Percentiles rank a stretch among this genome's conserved stretches.
Evolutionary conservation across 2,797 vertebrate genomes (phyloP).

Genomic region (Oreortyx pictus): DNA sequence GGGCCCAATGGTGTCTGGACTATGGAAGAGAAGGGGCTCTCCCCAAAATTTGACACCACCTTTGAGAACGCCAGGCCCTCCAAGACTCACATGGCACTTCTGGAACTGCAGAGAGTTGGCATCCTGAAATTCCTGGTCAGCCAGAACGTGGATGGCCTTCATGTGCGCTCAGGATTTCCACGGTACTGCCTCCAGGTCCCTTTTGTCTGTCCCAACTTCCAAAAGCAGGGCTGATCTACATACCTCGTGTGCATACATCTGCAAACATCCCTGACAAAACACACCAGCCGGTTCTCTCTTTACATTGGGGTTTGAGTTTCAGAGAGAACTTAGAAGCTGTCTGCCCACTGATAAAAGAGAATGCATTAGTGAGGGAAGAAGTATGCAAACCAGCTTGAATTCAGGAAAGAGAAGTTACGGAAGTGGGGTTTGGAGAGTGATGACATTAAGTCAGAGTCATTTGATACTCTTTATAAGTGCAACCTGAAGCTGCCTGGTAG

Average conservation of each 20-base stretch:
- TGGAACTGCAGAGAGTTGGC: conserved; percentile 90
- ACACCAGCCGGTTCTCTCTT: background rate
- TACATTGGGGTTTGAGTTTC: background rate
- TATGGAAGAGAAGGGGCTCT: conserved; percentile 91
- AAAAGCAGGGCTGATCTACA: background rate
- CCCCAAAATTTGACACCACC: conserved; percentile 92
- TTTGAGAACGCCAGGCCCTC: conserved; percentile 94
- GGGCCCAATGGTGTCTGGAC: conserved; percentile 98
- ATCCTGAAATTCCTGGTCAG: conserved; percentile 93
- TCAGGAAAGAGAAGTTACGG: background rate
- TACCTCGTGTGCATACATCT: accelerated
- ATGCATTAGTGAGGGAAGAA: background rate
- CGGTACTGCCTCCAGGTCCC: conserved; percentile 77
- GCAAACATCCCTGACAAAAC: background rate
- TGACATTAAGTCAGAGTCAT: background rate
- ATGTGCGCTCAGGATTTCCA: conserved; percentile 94
- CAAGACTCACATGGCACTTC: conserved; percentile 92
- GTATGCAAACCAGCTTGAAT: background rate
- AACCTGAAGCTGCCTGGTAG: background rate
- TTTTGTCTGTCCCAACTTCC: accelerated
- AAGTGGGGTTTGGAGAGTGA: background rate
- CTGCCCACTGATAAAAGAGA: background rate
- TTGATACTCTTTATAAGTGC: background rate
- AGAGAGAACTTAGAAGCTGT: background rate
- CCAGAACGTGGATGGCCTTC: conserved; percentile 96